Conservation (phyloP, 2,888 invertebrate species). For the Beris chalybata region DNA sequence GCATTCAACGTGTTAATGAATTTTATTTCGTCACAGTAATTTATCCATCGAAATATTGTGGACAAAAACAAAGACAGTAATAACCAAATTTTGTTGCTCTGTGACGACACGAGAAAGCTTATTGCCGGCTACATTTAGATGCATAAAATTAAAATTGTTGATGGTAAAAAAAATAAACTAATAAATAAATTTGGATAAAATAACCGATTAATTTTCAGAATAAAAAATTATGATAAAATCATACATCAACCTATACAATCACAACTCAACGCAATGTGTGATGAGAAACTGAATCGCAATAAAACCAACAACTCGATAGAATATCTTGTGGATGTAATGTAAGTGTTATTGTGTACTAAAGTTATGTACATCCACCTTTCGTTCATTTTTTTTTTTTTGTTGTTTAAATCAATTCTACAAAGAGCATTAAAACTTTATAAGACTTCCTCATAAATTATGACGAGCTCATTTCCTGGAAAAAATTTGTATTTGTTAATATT, state of each 20-base stretch:
- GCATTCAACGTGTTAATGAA: too few relatives aligned
- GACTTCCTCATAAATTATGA: too few relatives aligned
- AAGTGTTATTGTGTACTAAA: slow-evolving; percentile 8
- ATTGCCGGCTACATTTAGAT: slow-evolving; percentile 23
- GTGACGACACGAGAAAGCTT: slow-evolving; percentile 13
- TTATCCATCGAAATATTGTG: too few relatives aligned
- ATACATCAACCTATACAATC: neutral
- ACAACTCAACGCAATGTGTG: neutral
- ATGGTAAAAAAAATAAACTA: slow-evolving; percentile 5
- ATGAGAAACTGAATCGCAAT: slow-evolving; percentile 6
- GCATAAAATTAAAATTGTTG: neutral
- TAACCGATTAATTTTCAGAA: neutral
- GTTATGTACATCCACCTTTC: slow-evolving; percentile 2
- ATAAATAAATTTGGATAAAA: neutral
- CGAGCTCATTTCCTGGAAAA: too few relatives aligned
- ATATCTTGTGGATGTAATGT: slow-evolving; percentile 6
- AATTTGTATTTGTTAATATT: too few relatives aligned
- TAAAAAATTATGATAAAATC: neutral
- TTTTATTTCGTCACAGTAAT: too few relatives aligned
- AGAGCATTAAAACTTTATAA: too few relatives aligned
- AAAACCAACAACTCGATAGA: slow-evolving; percentile 22
- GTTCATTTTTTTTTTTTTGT: neutral
- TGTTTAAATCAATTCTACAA: neutral
- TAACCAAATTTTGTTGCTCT: neutral
- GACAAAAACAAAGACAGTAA: too few relatives aligned